Conservation (phyloP, 2,113 vertebrate genomes). For the Nestor notabilis region DNA sequence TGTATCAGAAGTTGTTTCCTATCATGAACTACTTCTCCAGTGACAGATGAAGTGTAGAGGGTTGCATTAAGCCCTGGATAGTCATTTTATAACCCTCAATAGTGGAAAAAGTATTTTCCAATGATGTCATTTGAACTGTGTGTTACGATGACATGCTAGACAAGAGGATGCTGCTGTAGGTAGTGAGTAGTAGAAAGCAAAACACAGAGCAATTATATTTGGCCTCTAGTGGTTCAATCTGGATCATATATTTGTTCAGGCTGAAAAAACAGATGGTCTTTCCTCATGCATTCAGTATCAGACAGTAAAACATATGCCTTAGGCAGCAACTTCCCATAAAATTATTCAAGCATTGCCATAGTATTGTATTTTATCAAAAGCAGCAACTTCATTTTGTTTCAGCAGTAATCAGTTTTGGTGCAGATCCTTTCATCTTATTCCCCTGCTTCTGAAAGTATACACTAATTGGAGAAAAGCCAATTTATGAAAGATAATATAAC, state of each 20-base stretch:
- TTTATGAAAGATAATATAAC: slow-evolving; percentile 34
- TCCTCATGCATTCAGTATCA: slow-evolving; percentile 12
- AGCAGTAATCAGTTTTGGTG: slow-evolving; percentile 24
- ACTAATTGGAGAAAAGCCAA: slow-evolving; percentile 42
- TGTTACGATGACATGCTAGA: not conserved
- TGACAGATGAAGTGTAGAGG: not conserved
- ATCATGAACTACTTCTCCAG: not conserved
- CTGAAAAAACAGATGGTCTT: slow-evolving; percentile 25
- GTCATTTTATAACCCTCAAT: not conserved
- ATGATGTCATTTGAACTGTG: not conserved
- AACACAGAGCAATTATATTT: slow-evolving; percentile 9
- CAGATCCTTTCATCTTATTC: slow-evolving; percentile 33
- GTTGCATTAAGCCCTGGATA: not conserved
- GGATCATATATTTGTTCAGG: slow-evolving; percentile 10
- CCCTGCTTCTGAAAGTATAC: not conserved
- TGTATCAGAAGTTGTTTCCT: not conserved
- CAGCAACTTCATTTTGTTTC: slow-evolving; percentile 26
- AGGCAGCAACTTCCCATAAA: slow-evolving; percentile 24
- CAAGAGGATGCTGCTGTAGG: not conserved
- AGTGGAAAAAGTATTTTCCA: not conserved
- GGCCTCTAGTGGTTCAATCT: not conserved
- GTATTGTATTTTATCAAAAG: slow-evolving; percentile 32
- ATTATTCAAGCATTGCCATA: not conserved
- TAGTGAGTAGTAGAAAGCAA: not conserved
- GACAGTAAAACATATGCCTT: slow-evolving; percentile 15